Evolutionary conservation across 2,797 vertebrate species (phyloP).

Genomic region (Cyprinodon diabolis): DNA sequence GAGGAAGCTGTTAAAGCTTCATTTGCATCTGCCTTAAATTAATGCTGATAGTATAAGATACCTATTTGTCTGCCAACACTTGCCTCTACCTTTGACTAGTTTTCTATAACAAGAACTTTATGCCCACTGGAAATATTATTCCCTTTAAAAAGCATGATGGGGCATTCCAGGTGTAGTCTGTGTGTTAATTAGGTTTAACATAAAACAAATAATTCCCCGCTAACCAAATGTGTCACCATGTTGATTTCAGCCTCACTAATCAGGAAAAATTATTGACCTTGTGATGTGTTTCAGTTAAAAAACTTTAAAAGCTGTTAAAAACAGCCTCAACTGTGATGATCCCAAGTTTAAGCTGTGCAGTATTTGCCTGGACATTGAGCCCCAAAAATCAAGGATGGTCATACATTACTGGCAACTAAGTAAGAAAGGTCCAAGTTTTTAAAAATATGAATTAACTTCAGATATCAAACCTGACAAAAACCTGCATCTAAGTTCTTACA

Average conservation of each 20-base stretch:
- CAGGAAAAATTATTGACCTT: not conserved
- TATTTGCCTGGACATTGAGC: not conserved
- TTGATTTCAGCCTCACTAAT: constrained; percentile 1
- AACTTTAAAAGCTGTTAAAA: constrained; percentile 15
- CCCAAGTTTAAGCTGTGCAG: not conserved
- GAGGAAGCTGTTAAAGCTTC: constrained; percentile 41
- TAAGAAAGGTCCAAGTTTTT: not conserved
- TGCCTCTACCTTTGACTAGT: not conserved
- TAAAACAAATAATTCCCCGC: not conserved
- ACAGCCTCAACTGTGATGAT: not conserved
- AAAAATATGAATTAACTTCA: not conserved
- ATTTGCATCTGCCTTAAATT: constrained; percentile 47
- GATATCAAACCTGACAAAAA: not conserved
- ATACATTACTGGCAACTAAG: not conserved
- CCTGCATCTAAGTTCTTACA: not conserved
- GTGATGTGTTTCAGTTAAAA: constrained; percentile 11
- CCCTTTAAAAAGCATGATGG: not conserved
- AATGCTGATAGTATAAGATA: not conserved
- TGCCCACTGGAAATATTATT: not conserved
- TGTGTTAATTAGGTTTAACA: not conserved
- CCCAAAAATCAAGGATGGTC: not conserved
- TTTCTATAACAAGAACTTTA: not conserved
- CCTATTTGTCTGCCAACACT: not conserved
- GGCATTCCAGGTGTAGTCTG: constrained; percentile 6
- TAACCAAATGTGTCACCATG: constrained; percentile 7